Conservation (phyloP, 2,797 vertebrate genomes). For the Argentina silus region DNA sequence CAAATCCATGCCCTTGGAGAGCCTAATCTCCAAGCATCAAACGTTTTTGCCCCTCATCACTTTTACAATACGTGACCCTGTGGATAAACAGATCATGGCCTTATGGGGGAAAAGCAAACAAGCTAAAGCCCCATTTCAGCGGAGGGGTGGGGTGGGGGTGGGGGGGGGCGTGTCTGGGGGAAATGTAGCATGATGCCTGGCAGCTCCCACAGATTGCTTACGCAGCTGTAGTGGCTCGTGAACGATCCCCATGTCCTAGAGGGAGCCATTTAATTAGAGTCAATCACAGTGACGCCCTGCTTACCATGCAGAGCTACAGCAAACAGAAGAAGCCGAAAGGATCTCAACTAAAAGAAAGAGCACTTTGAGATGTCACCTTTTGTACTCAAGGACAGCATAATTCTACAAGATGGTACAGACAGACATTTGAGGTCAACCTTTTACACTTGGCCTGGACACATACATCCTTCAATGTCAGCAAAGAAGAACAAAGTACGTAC, state of each 20-base stretch:
- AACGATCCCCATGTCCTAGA: slow-evolving; percentile 49
- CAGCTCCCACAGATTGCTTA: slow-evolving; percentile 59
- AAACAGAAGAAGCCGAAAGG: slow-evolving; percentile 21
- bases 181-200: slow-evolving; percentile 59
- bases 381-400: slow-evolving; percentile 31
- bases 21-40: slow-evolving; percentile 31
- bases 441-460: neutral
- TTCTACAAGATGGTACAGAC: slow-evolving; percentile 26
- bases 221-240: slow-evolving; percentile 50
- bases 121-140: slow-evolving; percentile 40
- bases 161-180: slow-evolving; percentile 8
- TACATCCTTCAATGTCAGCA: slow-evolving; percentile 19
- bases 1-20: slow-evolving; percentile 49
- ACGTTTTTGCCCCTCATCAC: slow-evolving; percentile 42
- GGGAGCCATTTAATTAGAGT: slow-evolving; percentile 69
- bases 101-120: slow-evolving; percentile 55
- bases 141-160: neutral
- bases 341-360: slow-evolving; percentile 36
- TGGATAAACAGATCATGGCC: slow-evolving; percentile 57
- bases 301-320: slow-evolving; percentile 50
- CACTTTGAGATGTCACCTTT: slow-evolving; percentile 49
- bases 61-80: slow-evolving; percentile 49
- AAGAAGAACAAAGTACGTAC: neutral
- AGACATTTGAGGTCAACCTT: slow-evolving; percentile 41
- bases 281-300: slow-evolving; percentile 67